Base-by-base conservation (phyloP, 2,797 vertebrate genomes). In the Aldrovandia affinis region DNA sequence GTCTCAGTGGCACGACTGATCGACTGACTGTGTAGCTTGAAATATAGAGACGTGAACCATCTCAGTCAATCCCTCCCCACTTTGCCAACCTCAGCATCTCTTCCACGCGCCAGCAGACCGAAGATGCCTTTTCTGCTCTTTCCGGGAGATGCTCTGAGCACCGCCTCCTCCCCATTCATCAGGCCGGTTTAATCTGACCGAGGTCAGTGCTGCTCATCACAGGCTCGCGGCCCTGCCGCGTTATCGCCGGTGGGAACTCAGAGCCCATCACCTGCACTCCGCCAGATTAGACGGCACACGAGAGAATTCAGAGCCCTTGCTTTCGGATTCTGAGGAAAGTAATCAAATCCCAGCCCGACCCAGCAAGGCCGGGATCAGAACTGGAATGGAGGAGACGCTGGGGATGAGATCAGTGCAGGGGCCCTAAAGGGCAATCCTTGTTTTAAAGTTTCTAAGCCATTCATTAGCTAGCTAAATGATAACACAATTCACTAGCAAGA, bases 321-420 rank as follows among this genome's bases (percentile, higher is more conserved):
- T 75, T 75, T 75, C 70, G 12, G 39, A 44, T 44, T n/a, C 39
- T 9, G n/a, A 75, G 70, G 70, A 75, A 75, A 75, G 70, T 75
- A 75, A 75, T 75, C 70, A 75, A 75, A 75, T 75, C n/a, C 39
- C 25, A 39, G 39, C 70, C 39, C 44, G 70, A 44, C 70, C 70
- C 70, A 9, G 70, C 7, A 9, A 75, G 39, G 70, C 39, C 9
- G 70, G 20, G 39, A 7, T 22, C 22, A 0, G 22, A 44, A 44
- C 22, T 10, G 70, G 15, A 70, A 70, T 70, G 65, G 39, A 44
- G 39, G 39, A 3, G 44, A 75, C 36, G 10, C 70, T 25, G 39
- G 70, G 70, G 39, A 75, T 75, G 70, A 75, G 70, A 75, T 75
- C 70, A 44, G 20, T 20, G 15, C 18, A 14, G n/a, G n/a, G n/a